phyloP scores from a whole-genome alignment of 2,113 vertebrate genomes.

The Ahaetulla prasina region DNA sequence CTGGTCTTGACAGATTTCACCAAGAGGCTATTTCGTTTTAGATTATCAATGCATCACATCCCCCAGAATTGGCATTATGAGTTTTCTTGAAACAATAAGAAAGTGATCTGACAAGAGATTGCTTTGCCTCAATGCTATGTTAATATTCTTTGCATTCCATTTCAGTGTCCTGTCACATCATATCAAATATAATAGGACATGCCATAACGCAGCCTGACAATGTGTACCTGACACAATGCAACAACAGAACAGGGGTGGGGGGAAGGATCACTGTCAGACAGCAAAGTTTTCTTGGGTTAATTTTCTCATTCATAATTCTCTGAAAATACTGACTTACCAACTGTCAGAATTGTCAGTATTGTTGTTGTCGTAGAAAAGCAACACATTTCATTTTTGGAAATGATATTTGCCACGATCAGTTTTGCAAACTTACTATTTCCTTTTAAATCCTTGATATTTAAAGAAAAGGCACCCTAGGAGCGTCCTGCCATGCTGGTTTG shows the following conservation, averaged over 20 bases:
- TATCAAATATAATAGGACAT: not conserved
- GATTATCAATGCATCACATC: not conserved
- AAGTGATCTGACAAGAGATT: not conserved
- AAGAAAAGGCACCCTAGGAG: not conserved
- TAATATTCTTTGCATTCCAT: conserved; percentile 16
- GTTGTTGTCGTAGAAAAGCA: not conserved
- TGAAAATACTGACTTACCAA: fast-evolving
- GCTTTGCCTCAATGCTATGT: not conserved
- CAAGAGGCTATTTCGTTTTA: not conserved
- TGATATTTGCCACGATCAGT: not conserved
- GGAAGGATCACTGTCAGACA: not conserved
- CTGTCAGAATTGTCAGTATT: not conserved
- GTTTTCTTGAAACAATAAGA: conserved; percentile 12
- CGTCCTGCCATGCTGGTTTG: not conserved
- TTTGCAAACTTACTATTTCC: conserved; percentile 3
- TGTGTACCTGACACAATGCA: not conserved
- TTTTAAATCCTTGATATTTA: not conserved
- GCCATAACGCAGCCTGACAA: not conserved
- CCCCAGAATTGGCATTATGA: not conserved
- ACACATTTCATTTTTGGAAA: not conserved
- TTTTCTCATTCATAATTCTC: not conserved
- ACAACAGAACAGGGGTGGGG: not conserved
- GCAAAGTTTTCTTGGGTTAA: fast-evolving
- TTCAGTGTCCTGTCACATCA: conserved; percentile 4
- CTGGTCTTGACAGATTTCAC: not conserved